Evolutionary conservation across 2,113 vertebrate genomes (phyloP).

Genomic region (Platichthys flesus): DNA sequence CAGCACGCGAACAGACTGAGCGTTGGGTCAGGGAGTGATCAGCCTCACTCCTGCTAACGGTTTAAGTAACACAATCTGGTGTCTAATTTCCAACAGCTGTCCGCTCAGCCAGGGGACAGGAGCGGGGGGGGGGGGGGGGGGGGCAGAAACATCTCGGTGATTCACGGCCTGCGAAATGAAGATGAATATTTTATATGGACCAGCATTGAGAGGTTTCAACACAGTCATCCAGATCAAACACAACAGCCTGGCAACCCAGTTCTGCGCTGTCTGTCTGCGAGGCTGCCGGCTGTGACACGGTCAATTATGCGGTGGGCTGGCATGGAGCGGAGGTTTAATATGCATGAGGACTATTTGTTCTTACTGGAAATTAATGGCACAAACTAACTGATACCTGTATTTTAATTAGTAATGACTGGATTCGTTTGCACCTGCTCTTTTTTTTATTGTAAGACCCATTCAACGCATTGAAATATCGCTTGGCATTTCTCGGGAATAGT

Average conservation of each 20-base stretch:
- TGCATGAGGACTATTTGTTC: constrained; percentile 51
- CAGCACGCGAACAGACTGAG: constrained; percentile 67
- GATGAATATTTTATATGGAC: constrained; percentile 80
- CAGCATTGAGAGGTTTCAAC: constrained; percentile 72
- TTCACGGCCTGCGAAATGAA: constrained; percentile 77
- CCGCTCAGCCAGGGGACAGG: constrained; percentile 72
- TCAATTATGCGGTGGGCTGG: constrained; percentile 40
- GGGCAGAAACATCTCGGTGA: constrained; percentile 80
- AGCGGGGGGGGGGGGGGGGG: constrained; percentile 56
- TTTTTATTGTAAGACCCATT: constrained; percentile 10
- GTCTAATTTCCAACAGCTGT: constrained; percentile 86
- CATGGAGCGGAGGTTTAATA: constrained; percentile 35
- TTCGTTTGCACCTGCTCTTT: constrained; percentile 15
- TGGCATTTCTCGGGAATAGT: constrained; percentile 19
- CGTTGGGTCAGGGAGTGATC: constrained; percentile 75
- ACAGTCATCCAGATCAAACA: constrained; percentile 62
- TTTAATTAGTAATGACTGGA: constrained; percentile 32
- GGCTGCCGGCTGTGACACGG: constrained; percentile 35
- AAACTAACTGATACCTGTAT: constrained; percentile 31
- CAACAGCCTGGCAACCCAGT: constrained; percentile 50
- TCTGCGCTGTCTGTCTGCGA: constrained; percentile 38
- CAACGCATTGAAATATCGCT: constrained; percentile 8
- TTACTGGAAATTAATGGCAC: constrained; percentile 42
- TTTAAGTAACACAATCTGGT: constrained; percentile 85
- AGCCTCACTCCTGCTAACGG: constrained; percentile 73